These are phyloP conservation scores for Ophion obscuratus DNA, from an alignment of 2,888 invertebrate species.

Conservation along the genomic window DNA sequence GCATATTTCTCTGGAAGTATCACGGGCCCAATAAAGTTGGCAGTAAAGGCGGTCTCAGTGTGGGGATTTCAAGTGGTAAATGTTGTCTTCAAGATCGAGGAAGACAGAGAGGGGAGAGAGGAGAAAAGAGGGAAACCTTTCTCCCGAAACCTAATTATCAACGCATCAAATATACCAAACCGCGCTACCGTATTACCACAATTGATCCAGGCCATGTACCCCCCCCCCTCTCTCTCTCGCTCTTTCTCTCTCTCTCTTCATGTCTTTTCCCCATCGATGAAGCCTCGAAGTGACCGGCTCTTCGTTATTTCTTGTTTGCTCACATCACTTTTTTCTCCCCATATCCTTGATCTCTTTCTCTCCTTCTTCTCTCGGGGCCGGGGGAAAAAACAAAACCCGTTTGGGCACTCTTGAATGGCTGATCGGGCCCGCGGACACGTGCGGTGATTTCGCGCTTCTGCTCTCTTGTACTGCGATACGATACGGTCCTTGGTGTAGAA, in stretches of 20 bases:
- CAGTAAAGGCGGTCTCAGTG: too few species aligned
- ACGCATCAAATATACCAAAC: slow-evolving; percentile 82
- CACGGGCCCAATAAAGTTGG: too few species aligned
- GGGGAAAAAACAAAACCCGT: slow-evolving; percentile 39
- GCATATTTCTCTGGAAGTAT: too few species aligned
- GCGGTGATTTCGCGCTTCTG: slow-evolving; percentile 74
- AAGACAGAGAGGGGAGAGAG: slow-evolving; percentile 36
- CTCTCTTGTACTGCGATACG: slow-evolving; percentile 12
- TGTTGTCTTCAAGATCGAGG: not conserved
- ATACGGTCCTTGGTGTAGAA: slow-evolving; percentile 3
- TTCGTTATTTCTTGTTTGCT: slow-evolving; percentile 75
- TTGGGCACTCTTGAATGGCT: slow-evolving; percentile 79
- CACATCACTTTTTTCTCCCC: slow-evolving; percentile 57
- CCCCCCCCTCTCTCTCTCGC: too few species aligned
- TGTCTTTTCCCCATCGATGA: slow-evolving; percentile 15
- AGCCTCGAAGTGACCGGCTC: slow-evolving; percentile 54
- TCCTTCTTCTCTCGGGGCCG: slow-evolving; percentile 48
- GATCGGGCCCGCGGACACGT: slow-evolving; percentile 70
- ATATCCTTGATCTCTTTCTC: slow-evolving; percentile 63
- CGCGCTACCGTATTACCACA: slow-evolving; percentile 78
- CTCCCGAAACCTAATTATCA: slow-evolving; percentile 82
- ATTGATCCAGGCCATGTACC: too few species aligned
- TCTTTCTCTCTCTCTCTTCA: too few species aligned
- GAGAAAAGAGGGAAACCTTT: slow-evolving; percentile 61
- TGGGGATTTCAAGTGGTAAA: not conserved